Conservation (phyloP, 2,797 vertebrate species). For the Phataginus tricuspis region DNA sequence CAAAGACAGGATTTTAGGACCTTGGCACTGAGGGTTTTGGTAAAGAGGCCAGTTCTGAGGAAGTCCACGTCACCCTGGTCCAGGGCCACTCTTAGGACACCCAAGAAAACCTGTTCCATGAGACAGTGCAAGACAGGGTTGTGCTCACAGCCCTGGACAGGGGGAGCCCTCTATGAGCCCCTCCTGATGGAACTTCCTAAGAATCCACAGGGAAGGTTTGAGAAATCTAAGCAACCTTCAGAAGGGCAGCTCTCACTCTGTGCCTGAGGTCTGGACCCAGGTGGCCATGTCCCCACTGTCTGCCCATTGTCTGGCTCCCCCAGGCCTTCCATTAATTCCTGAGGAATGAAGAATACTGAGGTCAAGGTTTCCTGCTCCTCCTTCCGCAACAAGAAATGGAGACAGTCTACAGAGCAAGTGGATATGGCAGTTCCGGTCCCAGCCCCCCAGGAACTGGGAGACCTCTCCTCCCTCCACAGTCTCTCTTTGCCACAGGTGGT, state of each 20-base stretch:
- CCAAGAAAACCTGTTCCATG: background rate
- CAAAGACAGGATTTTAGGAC: background rate
- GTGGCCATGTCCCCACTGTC: background rate
- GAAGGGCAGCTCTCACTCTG: background rate
- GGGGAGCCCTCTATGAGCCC: background rate
- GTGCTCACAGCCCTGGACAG: background rate
- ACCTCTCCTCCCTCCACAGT: no score
- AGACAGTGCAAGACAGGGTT: accelerated
- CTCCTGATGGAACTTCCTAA: background rate
- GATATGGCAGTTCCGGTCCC: background rate
- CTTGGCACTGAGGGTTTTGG: background rate
- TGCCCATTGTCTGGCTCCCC: background rate
- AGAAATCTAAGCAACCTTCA: background rate
- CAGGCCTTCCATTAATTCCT: background rate
- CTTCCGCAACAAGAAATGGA: background rate
- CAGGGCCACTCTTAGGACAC: background rate
- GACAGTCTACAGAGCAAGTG: background rate
- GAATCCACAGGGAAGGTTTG: background rate
- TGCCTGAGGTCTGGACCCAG: background rate
- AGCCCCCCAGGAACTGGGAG: background rate
- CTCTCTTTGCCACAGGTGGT: background rate
- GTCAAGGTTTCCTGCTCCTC: background rate
- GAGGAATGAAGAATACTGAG: background rate
- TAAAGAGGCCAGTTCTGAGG: background rate
- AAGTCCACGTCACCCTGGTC: background rate